Evolutionary conservation across 2,113 vertebrate genomes (phyloP), one percentile per base, ranked within the genome.

Genomic region (Rafetus swinhoei): DNA sequence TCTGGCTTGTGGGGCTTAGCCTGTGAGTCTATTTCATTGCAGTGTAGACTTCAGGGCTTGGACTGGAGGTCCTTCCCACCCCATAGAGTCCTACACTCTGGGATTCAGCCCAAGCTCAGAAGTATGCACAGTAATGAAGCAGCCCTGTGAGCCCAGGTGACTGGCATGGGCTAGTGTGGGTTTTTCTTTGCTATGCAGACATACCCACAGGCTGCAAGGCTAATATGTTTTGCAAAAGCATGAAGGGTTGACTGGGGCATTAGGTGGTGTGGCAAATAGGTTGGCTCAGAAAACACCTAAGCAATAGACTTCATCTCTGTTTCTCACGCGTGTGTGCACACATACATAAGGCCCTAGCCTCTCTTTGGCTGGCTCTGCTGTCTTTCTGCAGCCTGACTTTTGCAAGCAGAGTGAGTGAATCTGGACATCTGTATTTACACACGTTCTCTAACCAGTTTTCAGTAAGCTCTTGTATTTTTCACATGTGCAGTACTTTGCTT

Each of bases 371-470:
- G 52, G 55, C 0, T 1, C 4, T 15, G n/a, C 82, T 76, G 62
- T 80, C 72, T 95, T 91, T 86, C 85, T 83, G 79, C 62, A 91
- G 79, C 54, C 29, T 79, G 82, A 80, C 85, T 54, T 86, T 52
- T 80, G 65, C 77, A 82, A 93, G 89, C 19, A 84, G 82, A 88
- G 94, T 21, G 80, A 94, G 94, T 72, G 24, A 86, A 81, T 86
- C 16, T 39, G 74, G 25, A 84, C 95, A 95, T 96, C 96, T 97
- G 95, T 93, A 97, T 96, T 96, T 96, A 95, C n/a, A 77, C 80
- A 57, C 45, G 3, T 93, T 92, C 90, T 88, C 87, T 92, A 88
- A 86, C n/a, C 62, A 87, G 82, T 80, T 95, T 90, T 87, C 89
- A 79, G 91, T 93, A 96, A 93, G 80, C 92, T 90, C 87, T 89